Evolutionary conservation across 1,140 invertebrate species (phyloP), one percentile per base, ranked within the genome.

Genomic region (Psix sp.): DNA sequence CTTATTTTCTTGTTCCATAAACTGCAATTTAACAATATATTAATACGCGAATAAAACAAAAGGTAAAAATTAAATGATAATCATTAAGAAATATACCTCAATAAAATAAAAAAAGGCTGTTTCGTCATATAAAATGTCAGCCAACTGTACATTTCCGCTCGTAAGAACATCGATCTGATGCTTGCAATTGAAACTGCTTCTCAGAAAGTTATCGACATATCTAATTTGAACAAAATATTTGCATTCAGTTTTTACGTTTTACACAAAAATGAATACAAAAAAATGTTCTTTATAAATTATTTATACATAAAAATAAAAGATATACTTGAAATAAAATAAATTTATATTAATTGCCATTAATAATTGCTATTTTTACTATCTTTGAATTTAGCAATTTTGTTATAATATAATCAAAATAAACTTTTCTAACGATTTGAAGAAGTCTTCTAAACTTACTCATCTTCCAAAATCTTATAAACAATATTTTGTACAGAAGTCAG

Each of bases 91-190:
- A n/a, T 39, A 68, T 86, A 92, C 92, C 89, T 98, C 96, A 88
- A 96, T 97, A 78, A 98, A 97, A 85, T 96, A 96, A 84, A 95
- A 96, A 54, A 98, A 90, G 35, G 94, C 93, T 67, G 93, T 92
- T 85, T 97, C 94, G 88, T 95, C 95, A 84, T 94, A 94, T 6
- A 98, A 87, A 81, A 98, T 93, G 88, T 98, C 96, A 67, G 91
- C 89, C 20, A 98, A 88, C 31, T 91, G 91, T 11, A 97, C 90
- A 82, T 89, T 90, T 45, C 91, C 92, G 88, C 90, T 92, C 5
- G 94, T 96, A 70, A 94, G 87, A 48, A 97, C 89, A 86, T 97
- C 95, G 72, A 97, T 92, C 87, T 96, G 95, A 88, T 96, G 93
- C 85, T 95, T 96, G 79, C 93, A 94, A 86, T 95, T 93, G 82